Percentiles rank a stretch among this genome's conserved stretches.
These are phyloP conservation scores for Mnemiopsis leidyi DNA, from an alignment of 37 sponge, comb jelly and placozoan genomes.

Conservation along the genomic window DNA sequence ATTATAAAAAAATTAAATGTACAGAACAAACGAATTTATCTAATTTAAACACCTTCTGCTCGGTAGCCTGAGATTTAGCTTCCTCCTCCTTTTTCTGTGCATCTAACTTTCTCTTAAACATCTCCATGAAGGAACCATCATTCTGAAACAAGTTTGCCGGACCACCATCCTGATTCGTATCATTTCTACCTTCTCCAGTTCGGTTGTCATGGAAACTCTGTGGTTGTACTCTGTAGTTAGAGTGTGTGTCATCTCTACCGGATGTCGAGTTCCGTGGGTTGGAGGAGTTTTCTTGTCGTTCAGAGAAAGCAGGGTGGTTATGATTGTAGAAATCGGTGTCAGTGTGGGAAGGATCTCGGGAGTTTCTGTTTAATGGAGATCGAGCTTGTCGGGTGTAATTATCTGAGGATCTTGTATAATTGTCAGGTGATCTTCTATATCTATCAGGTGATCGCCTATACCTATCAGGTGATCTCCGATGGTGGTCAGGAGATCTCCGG, in stretches of 20 bases:
- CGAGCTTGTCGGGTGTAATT: neutral
- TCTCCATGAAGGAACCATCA: constrained; percentile 86
- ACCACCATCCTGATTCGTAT: neutral
- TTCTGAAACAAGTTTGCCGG: constrained; percentile 76
- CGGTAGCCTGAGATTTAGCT: neutral
- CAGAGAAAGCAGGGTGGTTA: neutral
- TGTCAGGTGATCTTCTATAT: neutral
- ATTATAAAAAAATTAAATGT: no score
- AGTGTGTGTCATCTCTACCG: neutral
- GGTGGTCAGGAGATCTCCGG: neutral
- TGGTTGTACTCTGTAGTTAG: neutral
- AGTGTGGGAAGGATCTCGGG: neutral
- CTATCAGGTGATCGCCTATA: neutral
- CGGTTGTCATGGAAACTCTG: neutral
- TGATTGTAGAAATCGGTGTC: neutral
- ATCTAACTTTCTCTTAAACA: constrained; percentile 75
- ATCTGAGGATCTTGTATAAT: neutral
- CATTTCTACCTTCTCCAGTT: neutral
- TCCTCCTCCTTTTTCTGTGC: constrained; percentile 66
- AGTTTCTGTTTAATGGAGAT: no score
- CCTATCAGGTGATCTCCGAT: neutral
- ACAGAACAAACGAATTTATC: no score
- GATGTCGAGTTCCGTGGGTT: neutral
- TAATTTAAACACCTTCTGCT: neutral
- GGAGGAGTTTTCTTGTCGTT: neutral